A percentile compares a stretch with the other conserved stretches of the same genome.
phyloP scores from a whole-genome alignment of 2,888 invertebrate species.

The Brassicogethes aeneus region DNA sequence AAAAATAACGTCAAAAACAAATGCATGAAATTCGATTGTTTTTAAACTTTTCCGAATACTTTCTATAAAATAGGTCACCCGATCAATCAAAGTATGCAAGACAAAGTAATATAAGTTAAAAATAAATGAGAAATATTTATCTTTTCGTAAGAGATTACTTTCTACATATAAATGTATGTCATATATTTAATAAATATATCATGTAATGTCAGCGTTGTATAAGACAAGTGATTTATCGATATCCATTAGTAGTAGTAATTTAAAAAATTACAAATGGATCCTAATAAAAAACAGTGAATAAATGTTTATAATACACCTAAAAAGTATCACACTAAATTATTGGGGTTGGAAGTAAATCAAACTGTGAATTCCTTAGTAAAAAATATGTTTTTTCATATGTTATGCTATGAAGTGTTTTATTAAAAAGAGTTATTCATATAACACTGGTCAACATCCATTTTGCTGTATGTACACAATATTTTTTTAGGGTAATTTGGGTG shows the following conservation, averaged over 20 bases:
- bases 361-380: no score
- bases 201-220: neutral
- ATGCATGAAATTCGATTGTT: neutral
- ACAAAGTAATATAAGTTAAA: neutral
- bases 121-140: neutral
- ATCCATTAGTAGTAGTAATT: neutral
- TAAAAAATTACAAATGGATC: neutral
- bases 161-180: neutral
- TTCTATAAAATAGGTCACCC: neutral
- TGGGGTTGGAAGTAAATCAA: no score
- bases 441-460: no score
- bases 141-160: neutral
- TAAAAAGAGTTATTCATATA: no score
- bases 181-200: neutral
- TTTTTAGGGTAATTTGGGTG: no score
- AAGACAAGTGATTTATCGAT: neutral
- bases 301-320: no score
- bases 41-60: neutral
- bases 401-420: no score
- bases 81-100: neutral
- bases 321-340: no score
- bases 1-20: neutral
- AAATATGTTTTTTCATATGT: no score
- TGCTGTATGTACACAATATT: no score
- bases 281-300: no score